phyloP scores from a whole-genome alignment of 2,113 vertebrate genomes.

The Malurus cyaneus region DNA sequence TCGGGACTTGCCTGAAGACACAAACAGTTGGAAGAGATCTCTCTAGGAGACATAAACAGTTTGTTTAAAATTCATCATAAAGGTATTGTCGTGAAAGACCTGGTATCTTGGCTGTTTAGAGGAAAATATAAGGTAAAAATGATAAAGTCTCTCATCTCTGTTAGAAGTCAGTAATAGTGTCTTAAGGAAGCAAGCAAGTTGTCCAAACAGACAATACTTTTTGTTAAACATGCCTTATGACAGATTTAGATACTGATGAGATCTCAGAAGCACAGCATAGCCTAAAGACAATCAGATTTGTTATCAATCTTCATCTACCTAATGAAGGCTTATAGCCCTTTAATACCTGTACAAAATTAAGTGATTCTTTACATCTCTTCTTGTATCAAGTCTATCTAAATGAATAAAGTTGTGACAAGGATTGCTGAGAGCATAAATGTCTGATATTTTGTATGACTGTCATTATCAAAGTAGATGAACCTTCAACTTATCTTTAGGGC shows the following conservation, averaged over 20 bases:
- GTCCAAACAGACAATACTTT: constrained; percentile 29
- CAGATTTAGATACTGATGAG: constrained; percentile 49
- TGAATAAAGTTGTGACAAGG: constrained; percentile 29
- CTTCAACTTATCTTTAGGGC: constrained; percentile 41
- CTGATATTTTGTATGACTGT: constrained; percentile 22
- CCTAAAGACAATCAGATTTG: constrained; percentile 41
- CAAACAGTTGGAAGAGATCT: constrained; percentile 2
- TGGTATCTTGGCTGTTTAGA: background rate
- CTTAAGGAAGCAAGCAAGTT: constrained; percentile 51
- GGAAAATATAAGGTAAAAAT: constrained; percentile 23
- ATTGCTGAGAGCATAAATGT: constrained; percentile 22
- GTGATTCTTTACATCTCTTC: constrained; percentile 26
- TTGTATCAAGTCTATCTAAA: constrained; percentile 21
- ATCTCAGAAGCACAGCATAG: constrained; percentile 26
- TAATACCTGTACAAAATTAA: constrained; percentile 48
- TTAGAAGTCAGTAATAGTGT: background rate
- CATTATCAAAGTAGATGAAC: constrained; percentile 36
- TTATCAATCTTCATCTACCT: constrained; percentile 10
- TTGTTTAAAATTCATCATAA: constrained; percentile 41
- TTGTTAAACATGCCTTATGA: constrained; percentile 46
- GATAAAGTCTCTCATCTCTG: background rate
- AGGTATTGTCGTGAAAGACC: background rate
- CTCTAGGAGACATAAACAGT: background rate
- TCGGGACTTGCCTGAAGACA: constrained; percentile 15
- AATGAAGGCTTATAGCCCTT: constrained; percentile 36